A percentile compares a stretch with the other conserved stretches of the same genome.
Evolutionary conservation across 2,888 invertebrate genomes (phyloP).

Genomic region (Drosophila setosimentum): DNA sequence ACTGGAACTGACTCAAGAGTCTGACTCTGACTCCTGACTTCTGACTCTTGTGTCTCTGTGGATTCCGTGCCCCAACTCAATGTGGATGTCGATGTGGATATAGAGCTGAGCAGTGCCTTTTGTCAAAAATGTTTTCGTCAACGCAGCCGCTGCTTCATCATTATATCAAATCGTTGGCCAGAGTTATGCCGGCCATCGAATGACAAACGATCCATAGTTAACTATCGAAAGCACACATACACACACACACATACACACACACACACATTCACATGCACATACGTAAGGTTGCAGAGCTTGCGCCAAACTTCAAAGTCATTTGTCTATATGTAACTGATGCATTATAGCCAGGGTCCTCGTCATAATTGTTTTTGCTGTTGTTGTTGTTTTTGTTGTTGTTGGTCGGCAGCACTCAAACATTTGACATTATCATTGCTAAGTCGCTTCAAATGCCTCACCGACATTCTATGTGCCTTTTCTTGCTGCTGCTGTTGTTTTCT

Average conservation of each 20-base stretch:
- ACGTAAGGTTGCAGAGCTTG: slow-evolving; percentile 31
- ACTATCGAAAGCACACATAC: slow-evolving; percentile 20
- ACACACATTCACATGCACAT: slow-evolving; percentile 3
- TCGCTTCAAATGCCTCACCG: slow-evolving; percentile 65
- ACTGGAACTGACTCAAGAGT: slow-evolving; percentile 17
- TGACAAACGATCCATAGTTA: slow-evolving; percentile 55
- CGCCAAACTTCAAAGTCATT: slow-evolving; percentile 68
- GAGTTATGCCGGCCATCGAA: slow-evolving; percentile 57
- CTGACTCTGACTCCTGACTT: neutral
- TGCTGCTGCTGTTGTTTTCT: slow-evolving; percentile 5
- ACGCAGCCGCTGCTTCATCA: slow-evolving; percentile 40
- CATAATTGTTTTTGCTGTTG: slow-evolving; percentile 19
- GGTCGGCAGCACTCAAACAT: slow-evolving; percentile 58
- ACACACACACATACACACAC: slow-evolving; percentile 5
- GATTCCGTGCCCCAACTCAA: neutral
- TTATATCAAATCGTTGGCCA: slow-evolving; percentile 37
- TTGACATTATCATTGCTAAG: slow-evolving; percentile 76
- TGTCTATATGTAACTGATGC: slow-evolving; percentile 49
- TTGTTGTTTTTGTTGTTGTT: slow-evolving; percentile 22
- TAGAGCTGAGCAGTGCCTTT: slow-evolving; percentile 35
- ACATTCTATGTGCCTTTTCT: slow-evolving; percentile 54
- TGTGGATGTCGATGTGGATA: neutral
- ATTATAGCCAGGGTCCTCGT: slow-evolving; percentile 26
- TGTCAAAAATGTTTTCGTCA: slow-evolving; percentile 64
- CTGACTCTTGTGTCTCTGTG: slow-evolving; percentile 27